phyloP scores from a whole-genome alignment of 1,140 invertebrate genomes.

The Brachionus paranguensis region DNA sequence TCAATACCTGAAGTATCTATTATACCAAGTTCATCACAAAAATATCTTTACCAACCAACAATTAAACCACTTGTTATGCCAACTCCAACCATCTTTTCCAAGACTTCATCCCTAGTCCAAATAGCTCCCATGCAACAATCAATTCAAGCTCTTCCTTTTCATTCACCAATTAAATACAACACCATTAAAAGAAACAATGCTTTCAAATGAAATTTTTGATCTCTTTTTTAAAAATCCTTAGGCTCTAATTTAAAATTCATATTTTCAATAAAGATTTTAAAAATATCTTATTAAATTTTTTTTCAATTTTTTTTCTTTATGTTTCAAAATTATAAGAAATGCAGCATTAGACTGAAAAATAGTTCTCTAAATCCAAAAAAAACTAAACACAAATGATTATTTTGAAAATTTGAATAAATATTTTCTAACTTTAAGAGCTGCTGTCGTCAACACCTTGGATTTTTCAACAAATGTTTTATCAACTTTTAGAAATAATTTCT shows the following conservation, averaged over 20 bases:
- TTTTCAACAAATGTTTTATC: background rate
- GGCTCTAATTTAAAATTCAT: background rate
- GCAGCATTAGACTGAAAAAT: background rate
- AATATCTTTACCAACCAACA: background rate
- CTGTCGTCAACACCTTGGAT: background rate
- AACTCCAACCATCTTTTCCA: background rate
- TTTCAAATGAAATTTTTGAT: background rate
- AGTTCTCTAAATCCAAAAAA: background rate
- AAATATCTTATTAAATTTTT: background rate
- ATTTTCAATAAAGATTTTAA: background rate
- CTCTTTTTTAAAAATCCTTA: background rate
- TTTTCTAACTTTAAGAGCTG: background rate
- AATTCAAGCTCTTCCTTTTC: background rate
- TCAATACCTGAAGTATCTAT: background rate
- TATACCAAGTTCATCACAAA: background rate
- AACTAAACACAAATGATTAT: background rate
- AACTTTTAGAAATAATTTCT: background rate
- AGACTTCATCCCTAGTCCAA: background rate
- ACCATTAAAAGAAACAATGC: background rate
- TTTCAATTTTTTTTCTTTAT: background rate
- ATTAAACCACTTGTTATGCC: background rate
- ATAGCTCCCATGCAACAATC: background rate
- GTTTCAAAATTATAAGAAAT: background rate
- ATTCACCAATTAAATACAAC: background rate
- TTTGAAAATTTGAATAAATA: background rate